phyloP scores from a whole-genome alignment of 1,140 invertebrate species.

The Babylonia areolata region DNA sequence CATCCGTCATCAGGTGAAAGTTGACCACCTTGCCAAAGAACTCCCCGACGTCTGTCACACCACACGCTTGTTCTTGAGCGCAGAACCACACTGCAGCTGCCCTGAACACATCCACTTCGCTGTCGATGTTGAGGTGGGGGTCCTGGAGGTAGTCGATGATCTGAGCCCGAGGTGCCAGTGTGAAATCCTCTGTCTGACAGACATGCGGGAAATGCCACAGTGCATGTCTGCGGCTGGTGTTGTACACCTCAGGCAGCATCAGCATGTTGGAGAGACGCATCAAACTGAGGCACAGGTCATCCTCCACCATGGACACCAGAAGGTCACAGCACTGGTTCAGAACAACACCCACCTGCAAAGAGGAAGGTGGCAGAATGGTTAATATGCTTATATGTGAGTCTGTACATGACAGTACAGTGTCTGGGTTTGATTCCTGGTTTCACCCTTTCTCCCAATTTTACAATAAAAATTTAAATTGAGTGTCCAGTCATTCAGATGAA shows the following conservation, averaged over 20 bases:
- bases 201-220: constrained; percentile 32
- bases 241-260: constrained; percentile 18
- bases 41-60: background rate
- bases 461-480: too few relatives aligned
- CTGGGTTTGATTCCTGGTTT: too few relatives aligned
- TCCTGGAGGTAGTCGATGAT: constrained; percentile 27
- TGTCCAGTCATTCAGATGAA: too few relatives aligned
- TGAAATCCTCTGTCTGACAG: constrained; percentile 24
- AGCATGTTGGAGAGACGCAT: constrained; percentile 15
- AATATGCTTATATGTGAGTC: too few relatives aligned
- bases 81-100: constrained; percentile 18
- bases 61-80: constrained; percentile 7
- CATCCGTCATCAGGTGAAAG: constrained; percentile 28
- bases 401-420: too few relatives aligned
- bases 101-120: constrained; percentile 32
- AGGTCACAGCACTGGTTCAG: constrained; percentile 17
- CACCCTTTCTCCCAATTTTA: too few relatives aligned
- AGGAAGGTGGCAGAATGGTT: too few relatives aligned
- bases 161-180: background rate
- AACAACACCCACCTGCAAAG: background rate
- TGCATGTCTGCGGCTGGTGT: constrained; percentile 3
- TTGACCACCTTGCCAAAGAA: constrained; percentile 16
- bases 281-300: constrained; percentile 29
- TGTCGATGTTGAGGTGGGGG: constrained; percentile 22
- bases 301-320: constrained; percentile 7